Percentiles rank a stretch among this genome's conserved stretches.
Evolutionary conservation across 2,888 invertebrate species (phyloP).

Genomic region (Blera fallax): DNA sequence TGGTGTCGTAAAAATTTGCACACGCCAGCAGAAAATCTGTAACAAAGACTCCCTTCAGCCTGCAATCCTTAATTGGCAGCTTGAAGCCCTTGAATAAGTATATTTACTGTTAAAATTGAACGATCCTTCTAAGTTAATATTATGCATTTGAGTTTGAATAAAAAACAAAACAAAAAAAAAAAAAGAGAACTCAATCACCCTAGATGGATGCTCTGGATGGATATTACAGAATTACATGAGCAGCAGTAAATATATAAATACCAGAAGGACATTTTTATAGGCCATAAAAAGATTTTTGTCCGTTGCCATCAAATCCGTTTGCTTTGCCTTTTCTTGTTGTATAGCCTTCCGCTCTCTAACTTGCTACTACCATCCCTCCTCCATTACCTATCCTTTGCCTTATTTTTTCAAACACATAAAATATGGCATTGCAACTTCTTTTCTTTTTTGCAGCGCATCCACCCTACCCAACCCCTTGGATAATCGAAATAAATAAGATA

Average conservation of each 20-base stretch:
- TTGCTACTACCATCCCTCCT: not conserved
- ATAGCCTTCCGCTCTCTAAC: not conserved
- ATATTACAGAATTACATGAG: conserved; percentile 33
- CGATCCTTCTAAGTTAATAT: conserved; percentile 18
- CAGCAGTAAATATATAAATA: conserved; percentile 54
- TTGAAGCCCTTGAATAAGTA: conserved; percentile 10
- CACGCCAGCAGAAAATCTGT: not conserved
- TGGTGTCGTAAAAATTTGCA: not conserved
- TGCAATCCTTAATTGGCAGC: not conserved
- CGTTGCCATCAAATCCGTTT: conserved; percentile 31
- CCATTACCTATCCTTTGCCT: conserved; percentile 33
- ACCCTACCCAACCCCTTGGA: not conserved
- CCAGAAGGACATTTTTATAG: conserved; percentile 62
- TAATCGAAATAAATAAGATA: conserved; percentile 60
- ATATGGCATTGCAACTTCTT: conserved; percentile 48
- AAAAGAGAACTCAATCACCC: conserved; percentile 41
- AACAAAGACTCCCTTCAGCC: not conserved
- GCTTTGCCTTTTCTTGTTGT: not conserved
- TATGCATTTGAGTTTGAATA: conserved; percentile 14
- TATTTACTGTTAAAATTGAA: conserved; percentile 21
- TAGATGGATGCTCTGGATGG: conserved; percentile 41
- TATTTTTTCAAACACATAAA: conserved; percentile 30
- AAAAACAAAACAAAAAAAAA: not conserved
- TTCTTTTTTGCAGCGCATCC: conserved; percentile 3
- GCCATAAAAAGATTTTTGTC: conserved; percentile 53